A percentile compares a stretch with the other conserved stretches of the same genome.
phyloP scores from a whole-genome alignment of 2,888 invertebrate species.

The Deroplatys truncata region DNA sequence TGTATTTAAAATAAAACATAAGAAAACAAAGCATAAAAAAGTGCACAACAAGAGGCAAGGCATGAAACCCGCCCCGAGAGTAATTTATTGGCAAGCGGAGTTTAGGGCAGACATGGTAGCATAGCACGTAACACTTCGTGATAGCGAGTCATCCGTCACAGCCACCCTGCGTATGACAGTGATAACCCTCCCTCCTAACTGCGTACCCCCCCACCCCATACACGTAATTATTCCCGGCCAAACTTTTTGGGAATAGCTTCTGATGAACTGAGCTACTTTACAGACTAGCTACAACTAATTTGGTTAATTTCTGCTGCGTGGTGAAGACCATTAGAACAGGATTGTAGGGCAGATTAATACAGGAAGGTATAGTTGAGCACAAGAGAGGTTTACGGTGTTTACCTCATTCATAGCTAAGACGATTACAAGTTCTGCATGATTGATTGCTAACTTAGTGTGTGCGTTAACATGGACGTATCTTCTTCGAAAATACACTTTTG shows the following conservation, averaged over 20 bases:
- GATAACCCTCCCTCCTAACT: background rate
- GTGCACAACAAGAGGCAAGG: background rate
- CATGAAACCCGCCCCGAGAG: background rate
- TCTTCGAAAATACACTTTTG: no score
- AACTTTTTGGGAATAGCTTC: background rate
- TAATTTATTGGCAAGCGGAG: background rate
- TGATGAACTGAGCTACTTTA: background rate
- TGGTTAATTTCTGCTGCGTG: background rate
- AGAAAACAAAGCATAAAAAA: background rate
- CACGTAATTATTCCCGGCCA: background rate
- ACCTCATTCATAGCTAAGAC: no score
- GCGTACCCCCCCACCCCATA: background rate
- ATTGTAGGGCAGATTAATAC: background rate
- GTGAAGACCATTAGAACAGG: background rate
- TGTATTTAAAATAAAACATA: background rate
- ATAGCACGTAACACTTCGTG: conserved; percentile 6
- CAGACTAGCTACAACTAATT: background rate
- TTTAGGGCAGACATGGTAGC: background rate
- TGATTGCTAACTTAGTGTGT: no score
- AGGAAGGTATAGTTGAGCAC: no score
- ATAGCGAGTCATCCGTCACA: background rate
- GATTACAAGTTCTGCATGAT: no score
- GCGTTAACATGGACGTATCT: no score
- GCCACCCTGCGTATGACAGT: background rate
- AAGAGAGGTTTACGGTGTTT: no score